Evolutionary conservation across 2,888 invertebrate genomes (phyloP).

Genomic region (Meghimatium bilineatum): DNA sequence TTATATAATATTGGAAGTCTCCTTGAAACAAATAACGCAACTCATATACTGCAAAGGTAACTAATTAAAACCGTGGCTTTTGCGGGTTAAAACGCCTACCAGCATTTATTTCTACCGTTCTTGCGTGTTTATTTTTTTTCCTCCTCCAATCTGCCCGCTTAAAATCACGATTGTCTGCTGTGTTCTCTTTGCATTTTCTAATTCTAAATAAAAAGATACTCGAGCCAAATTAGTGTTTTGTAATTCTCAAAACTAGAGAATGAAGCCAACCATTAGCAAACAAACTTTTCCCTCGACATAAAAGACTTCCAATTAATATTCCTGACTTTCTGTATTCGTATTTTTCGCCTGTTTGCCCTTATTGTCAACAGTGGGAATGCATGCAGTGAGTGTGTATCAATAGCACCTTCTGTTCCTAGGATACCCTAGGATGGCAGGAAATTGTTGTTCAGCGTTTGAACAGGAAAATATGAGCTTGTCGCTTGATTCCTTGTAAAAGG

Average conservation of each 20-base stretch:
- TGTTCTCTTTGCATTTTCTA: slow-evolving; percentile 2
- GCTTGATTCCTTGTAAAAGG: background rate
- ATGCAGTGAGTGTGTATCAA: slow-evolving; percentile 5
- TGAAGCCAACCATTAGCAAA: slow-evolving; percentile 16
- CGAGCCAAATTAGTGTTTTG: slow-evolving; percentile 33
- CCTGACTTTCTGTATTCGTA: slow-evolving; percentile 36
- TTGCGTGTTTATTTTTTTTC: background rate
- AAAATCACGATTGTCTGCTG: background rate
- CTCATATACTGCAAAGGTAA: background rate
- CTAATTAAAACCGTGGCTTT: background rate
- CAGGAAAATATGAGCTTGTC: background rate
- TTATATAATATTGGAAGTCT: no score
- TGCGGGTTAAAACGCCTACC: background rate
- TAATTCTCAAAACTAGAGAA: background rate
- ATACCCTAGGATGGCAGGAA: background rate
- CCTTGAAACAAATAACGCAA: background rate
- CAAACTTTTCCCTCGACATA: background rate
- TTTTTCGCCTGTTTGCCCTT: slow-evolving; percentile 35
- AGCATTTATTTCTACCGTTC: background rate
- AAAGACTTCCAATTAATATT: slow-evolving; percentile 34
- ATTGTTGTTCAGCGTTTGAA: slow-evolving; percentile 1
- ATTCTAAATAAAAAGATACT: slow-evolving; percentile 16
- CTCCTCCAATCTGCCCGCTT: background rate
- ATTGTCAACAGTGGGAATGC: slow-evolving; percentile 1
- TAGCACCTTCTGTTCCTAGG: slow-evolving; percentile 31